Conservation (phyloP, 2,888 invertebrate species). For the Ophion ellenae region DNA sequence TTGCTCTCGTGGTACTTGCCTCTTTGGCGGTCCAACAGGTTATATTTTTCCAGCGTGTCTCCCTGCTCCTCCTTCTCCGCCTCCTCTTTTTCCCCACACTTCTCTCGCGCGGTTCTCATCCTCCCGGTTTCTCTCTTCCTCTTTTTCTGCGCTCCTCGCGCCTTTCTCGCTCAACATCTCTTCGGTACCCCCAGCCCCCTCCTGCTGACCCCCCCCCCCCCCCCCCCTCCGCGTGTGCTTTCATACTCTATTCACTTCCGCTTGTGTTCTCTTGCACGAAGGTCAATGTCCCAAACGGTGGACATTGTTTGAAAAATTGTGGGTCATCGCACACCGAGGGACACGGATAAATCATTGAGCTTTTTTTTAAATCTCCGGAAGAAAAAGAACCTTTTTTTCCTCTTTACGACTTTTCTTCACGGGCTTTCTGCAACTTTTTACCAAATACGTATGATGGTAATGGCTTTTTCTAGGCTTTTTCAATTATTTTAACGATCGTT, state of each 20-base stretch:
- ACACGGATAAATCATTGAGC: neutral
- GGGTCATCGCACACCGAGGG: slow-evolving; percentile 2
- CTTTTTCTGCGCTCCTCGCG: too few species aligned
- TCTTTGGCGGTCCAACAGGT: slow-evolving; percentile 82
- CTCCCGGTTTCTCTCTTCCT: slow-evolving; percentile 45
- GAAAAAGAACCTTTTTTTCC: too few species aligned
- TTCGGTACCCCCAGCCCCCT: neutral
- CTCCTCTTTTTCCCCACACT: slow-evolving; percentile 16
- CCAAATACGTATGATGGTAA: too few species aligned
- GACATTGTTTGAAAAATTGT: slow-evolving; percentile 41
- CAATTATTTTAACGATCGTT: too few species aligned
- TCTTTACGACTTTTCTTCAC: too few species aligned
- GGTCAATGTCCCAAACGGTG: slow-evolving; percentile 49
- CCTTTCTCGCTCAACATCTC: too few species aligned
- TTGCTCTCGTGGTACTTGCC: slow-evolving; percentile 64
- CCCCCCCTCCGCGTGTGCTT: slow-evolving; percentile 12
- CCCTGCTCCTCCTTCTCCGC: slow-evolving; percentile 48
- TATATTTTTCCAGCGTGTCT: slow-evolving; percentile 79
- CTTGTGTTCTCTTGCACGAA: slow-evolving; percentile 30
- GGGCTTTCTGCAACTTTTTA: too few species aligned
- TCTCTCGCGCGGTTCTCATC: slow-evolving; percentile 1
- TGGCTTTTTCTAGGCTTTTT: too few species aligned
- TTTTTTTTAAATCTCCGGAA: too few species aligned
- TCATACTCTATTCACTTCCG: slow-evolving; percentile 49
- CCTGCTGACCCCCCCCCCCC: neutral